Evolutionary conservation across 2,113 vertebrate species (phyloP).

Genomic region (Mus pahari): DNA sequence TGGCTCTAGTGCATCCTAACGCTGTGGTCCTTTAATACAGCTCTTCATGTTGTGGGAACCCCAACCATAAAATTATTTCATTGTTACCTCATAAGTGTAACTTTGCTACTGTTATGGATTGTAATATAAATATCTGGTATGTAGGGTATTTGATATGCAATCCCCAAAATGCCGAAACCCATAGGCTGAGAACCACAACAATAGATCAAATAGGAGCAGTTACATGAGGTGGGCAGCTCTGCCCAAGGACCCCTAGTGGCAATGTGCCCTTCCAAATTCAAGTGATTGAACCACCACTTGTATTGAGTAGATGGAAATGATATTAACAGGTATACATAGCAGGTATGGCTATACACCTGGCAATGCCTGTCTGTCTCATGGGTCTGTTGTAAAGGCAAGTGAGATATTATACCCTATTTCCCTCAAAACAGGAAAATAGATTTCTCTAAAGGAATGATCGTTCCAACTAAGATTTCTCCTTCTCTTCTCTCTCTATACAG

Average conservation of each 20-base stretch:
- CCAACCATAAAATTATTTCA: neutral
- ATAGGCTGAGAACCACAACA: fast-evolving
- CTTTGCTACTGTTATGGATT: neutral
- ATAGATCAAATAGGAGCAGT: neutral
- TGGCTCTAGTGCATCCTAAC: neutral
- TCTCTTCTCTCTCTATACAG: neutral
- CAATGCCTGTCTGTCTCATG: neutral
- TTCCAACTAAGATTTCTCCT: neutral
- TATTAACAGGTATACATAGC: neutral
- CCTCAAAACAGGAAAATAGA: neutral
- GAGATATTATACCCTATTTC: neutral
- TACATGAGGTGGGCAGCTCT: neutral
- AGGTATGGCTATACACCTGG: too few relatives aligned
- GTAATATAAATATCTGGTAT: neutral
- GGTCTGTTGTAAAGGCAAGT: neutral
- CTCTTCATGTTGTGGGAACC: neutral
- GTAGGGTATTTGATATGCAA: neutral
- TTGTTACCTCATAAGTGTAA: neutral
- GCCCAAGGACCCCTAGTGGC: fast-evolving
- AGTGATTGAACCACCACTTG: neutral
- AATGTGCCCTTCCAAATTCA: neutral
- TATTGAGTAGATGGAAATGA: neutral
- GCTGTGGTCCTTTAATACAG: neutral
- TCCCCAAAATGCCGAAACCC: neutral
- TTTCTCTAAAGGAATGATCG: neutral